Evolutionary conservation across 2,113 vertebrate genomes (phyloP).

Genomic region (Malurus cyaneus): DNA sequence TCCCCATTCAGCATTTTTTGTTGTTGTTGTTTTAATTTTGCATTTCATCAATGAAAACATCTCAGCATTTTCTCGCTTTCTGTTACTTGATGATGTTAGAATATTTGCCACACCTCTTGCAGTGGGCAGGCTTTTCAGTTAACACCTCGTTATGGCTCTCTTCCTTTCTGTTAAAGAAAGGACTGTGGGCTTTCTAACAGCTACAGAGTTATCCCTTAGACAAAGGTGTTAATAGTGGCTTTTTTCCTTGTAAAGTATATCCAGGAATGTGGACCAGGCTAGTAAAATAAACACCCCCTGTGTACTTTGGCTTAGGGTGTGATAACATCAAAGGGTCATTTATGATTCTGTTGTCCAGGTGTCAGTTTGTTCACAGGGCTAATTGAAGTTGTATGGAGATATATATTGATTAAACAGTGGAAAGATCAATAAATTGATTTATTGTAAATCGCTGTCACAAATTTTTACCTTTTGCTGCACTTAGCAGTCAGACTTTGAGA

Average conservation of each 20-base stretch:
- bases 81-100: neutral
- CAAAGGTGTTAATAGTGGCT: neutral
- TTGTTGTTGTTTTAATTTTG: neutral
- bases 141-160: neutral
- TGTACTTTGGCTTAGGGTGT: neutral
- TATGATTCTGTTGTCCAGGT: slow-evolving; percentile 29
- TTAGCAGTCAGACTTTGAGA: slow-evolving; percentile 7
- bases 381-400: slow-evolving; percentile 45
- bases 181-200: neutral
- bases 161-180: neutral
- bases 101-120: neutral
- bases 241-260: slow-evolving; percentile 15
- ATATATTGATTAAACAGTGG: neutral
- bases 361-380: slow-evolving; percentile 42
- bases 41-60: neutral
- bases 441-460: slow-evolving; percentile 21
- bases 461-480: slow-evolving; percentile 3
- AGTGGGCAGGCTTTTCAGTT: neutral
- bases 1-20: neutral
- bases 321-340: slow-evolving; percentile 40
- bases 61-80: neutral
- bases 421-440: slow-evolving; percentile 44
- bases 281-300: slow-evolving; percentile 25
- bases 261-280: neutral
- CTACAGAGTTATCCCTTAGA: neutral